These are phyloP conservation scores for Lobophora halterata DNA, from an alignment of 2,888 invertebrate genomes.

Conservation along the genomic window DNA sequence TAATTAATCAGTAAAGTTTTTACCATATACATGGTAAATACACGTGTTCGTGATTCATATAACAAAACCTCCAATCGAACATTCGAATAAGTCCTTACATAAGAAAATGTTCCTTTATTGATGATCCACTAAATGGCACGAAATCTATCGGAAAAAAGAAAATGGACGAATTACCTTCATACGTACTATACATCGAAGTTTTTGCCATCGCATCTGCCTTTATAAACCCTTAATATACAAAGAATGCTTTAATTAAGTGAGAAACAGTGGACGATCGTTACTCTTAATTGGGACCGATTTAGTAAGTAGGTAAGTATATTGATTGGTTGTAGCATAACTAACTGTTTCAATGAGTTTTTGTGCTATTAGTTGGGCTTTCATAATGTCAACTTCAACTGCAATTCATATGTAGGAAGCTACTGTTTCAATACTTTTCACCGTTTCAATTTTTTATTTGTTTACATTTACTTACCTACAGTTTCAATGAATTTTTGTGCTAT, in stretches of 20 bases:
- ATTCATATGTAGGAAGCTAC: no score
- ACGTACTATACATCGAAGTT: constrained; percentile 54
- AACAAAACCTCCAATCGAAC: constrained; percentile 10
- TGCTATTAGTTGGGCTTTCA: no score
- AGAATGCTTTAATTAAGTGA: constrained; percentile 69
- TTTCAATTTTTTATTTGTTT: no score
- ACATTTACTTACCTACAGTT: no score
- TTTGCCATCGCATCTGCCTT: constrained; percentile 59
- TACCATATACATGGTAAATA: no score
- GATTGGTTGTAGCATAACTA: constrained; percentile 4
- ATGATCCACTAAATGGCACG: constrained; percentile 42
- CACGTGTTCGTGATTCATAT: no score
- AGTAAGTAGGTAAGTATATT: no score
- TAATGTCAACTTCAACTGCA: no score
- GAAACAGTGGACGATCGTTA: constrained; percentile 55
- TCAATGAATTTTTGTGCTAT: no score
- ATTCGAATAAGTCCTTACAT: constrained; percentile 1
- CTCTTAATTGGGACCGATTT: constrained; percentile 47
- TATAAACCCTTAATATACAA: constrained; percentile 40
- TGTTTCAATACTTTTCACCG: no score
- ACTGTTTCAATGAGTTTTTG: no score
- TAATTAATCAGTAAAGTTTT: no score
- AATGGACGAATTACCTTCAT: constrained; percentile 53
- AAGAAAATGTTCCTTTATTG: constrained; percentile 24
- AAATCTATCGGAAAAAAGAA: constrained; percentile 37